These are phyloP conservation scores for Chelonus formosanus DNA, from an alignment of 2,888 invertebrate genomes.

Conservation along the genomic window DNA sequence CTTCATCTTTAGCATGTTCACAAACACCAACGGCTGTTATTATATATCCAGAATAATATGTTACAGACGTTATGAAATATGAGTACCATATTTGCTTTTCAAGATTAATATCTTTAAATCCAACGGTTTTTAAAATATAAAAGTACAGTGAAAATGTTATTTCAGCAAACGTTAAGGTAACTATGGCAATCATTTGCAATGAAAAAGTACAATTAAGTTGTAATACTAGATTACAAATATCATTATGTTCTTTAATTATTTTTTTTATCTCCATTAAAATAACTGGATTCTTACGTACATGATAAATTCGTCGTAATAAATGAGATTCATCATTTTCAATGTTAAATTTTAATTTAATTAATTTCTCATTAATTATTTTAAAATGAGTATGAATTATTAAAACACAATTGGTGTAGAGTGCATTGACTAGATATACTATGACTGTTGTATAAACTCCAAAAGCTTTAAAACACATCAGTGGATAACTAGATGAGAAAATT, in stretches of 20 bases:
- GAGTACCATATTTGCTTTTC: slow-evolving; percentile 51
- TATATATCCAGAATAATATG: slow-evolving; percentile 50
- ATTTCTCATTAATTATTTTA: slow-evolving; percentile 44
- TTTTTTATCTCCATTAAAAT: slow-evolving; percentile 47
- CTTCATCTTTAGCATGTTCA: slow-evolving; percentile 49
- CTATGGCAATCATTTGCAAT: slow-evolving; percentile 45
- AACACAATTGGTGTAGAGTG: slow-evolving; percentile 49
- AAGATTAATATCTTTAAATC: slow-evolving; percentile 38
- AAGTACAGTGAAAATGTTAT: slow-evolving; percentile 54
- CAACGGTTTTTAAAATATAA: slow-evolving; percentile 44
- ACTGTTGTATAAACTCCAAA: slow-evolving; percentile 39
- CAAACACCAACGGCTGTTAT: slow-evolving; percentile 48
- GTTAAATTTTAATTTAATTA: slow-evolving; percentile 41
- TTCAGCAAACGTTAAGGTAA: slow-evolving; percentile 49
- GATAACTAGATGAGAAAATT: slow-evolving; percentile 1
- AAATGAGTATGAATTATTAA: slow-evolving; percentile 49
- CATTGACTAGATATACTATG: slow-evolving; percentile 42
- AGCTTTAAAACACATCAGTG: slow-evolving; percentile 28
- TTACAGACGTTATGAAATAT: slow-evolving; percentile 49
- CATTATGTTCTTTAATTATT: slow-evolving; percentile 49
- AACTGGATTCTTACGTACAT: slow-evolving; percentile 48
- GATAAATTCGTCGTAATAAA: slow-evolving; percentile 52
- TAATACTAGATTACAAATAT: slow-evolving; percentile 46
- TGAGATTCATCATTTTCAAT: slow-evolving; percentile 50
- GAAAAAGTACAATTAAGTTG: slow-evolving; percentile 47